Evolutionary conservation across 2,113 vertebrate species (phyloP), one percentile per base, ranked within the genome.

Genomic region (Callorhinus ursinus): DNA sequence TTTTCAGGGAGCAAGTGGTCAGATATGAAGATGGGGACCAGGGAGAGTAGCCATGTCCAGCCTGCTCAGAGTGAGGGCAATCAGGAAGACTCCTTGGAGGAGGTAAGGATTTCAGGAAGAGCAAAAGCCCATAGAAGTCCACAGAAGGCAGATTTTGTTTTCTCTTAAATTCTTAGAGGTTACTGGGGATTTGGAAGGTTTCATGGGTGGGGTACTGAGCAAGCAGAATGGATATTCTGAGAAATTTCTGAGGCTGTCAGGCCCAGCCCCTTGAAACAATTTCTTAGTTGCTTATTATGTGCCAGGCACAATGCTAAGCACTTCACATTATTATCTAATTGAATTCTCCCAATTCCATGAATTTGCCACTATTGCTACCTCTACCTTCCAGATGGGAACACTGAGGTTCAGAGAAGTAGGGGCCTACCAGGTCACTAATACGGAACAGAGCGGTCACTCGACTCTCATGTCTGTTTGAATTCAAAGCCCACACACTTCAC

Each of bases 61-160:
- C 49, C 57, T 76, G 57, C 42, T 71, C 22, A 42, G 77, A 8
- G 36, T 71, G 57, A 76, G 10, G 14, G 36, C 80, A 55, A 55
- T 72, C 81, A n/a, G 55, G 82, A 89, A 26, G 67, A 11, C 77
- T 89, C 87, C 90, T 83, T 88, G 80, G 93, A 90, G 51, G 61
- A 94, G 80, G 42, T 76, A 13, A 80, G 55, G 31, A n/a, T 72
- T 77, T 59, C 4, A 72, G 76, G 39, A 93, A 39, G 1, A 57
- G 28, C 33, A 63, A 46, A 90, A 91, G 18, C 16, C 61, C 33
- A 31, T 7, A 42, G 8, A 91, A 81, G 33, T 46, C 36, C 76
- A 26, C 11, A 39, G 3, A 91, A 46, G 8, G n/a, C 16, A 22
- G 4, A 10, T 93, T 82, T 86, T 91, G 9, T 49, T 81, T 93